Evolutionary conservation across 2,113 vertebrate species (phyloP), one percentile per base, ranked within the genome.

Genomic region (Paraplagusia blochii): DNA sequence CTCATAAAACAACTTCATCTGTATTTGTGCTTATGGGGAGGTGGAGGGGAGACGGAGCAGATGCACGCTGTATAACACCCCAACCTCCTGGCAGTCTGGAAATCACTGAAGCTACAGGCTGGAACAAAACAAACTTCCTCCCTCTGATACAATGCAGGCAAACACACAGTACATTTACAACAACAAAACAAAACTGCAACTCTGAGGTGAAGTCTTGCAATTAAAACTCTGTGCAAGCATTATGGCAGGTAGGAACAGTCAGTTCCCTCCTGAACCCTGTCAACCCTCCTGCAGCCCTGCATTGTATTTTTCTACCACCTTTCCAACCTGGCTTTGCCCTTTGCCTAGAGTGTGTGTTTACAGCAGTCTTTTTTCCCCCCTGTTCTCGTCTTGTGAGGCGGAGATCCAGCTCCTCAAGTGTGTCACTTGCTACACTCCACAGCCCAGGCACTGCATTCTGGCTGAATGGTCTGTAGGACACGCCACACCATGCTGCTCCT

Each of bases 1-100:
- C 81, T 83, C 80, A 69, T 80, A 81, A 85, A 87, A 82, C 53
- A 83, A 80, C 83, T 79, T 82, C 62, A 81, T 77, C 76, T 53
- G 58, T 74, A 63, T 84, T 82, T 86, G 76, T 76, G 76, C 75
- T 87, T 77, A 85, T 67, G 73, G 71, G 66, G 75, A 83, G 74
- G 81, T 59, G 51, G 69, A 84, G 77, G 53, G 44, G 65, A 84
- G 66, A 61, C 74, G 66, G 79, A 85, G 69, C 73, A 74, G 77
- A 76, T 62, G 60, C 79, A 85, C 19, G 85, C 82, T 80, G 87
- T 51, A 71, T 77, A 82, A 84, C 74, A 57, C 63, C 64, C 56
- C 75, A 54, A 80, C 70, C 69, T 72, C 69, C 44, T 18, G 62
- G 68, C 59, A 52, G 35, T 65, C 65, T 63, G 15, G 40, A 65